Base-by-base conservation (phyloP, 2,113 vertebrate genomes). In the Poeciliopsis turrubarensis region DNA sequence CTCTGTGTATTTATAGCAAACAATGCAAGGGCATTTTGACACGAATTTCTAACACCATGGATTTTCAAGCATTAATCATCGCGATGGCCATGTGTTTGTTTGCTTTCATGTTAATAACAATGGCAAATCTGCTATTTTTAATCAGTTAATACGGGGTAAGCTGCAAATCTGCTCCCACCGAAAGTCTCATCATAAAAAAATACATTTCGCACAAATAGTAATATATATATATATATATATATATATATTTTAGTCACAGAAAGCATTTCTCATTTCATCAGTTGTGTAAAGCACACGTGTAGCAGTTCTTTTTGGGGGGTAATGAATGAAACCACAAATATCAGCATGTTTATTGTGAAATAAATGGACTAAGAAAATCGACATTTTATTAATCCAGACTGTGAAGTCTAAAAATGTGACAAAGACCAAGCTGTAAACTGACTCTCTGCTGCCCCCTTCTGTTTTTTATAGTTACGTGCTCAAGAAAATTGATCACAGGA, bases 61-160 rank as follows among this genome's bases (percentile, higher is more conserved):
- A 73, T 82, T 85, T 72, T 72, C 65, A n/a, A 29, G 69, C 77
- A 79, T 78, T 26, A 82, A 88, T 91, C 70, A 87, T 86, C 67
- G 81, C 81, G 29, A 84, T 75, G 60, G 65, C 68, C 66, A 77
- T 76, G 81, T 81, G 76, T 30, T 72, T 70, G 22, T 69, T 72
- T 75, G 77, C 60, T 83, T 78, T 78, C 63, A 73, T 44, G 44
- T 22, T 69, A 67, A 85, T 39, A 57, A 64, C 70, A 60, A 66
- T 68, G 65, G 67, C 41, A 60, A 73, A 66, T 74, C 60, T 74
- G 27, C 4, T 11, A 10, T 60, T 81, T 85, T 75, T 81, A 80
- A 83, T 79, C 76, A 75, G 26, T 82, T 70, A 25, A 77, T 84
- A 71, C 68, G 60, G 73, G 34, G 62, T 68, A 31, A 75, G 37